Evolutionary conservation across 2,113 vertebrate genomes (phyloP), one percentile per base, ranked within the genome.

Genomic region (Chaetodon auriga): DNA sequence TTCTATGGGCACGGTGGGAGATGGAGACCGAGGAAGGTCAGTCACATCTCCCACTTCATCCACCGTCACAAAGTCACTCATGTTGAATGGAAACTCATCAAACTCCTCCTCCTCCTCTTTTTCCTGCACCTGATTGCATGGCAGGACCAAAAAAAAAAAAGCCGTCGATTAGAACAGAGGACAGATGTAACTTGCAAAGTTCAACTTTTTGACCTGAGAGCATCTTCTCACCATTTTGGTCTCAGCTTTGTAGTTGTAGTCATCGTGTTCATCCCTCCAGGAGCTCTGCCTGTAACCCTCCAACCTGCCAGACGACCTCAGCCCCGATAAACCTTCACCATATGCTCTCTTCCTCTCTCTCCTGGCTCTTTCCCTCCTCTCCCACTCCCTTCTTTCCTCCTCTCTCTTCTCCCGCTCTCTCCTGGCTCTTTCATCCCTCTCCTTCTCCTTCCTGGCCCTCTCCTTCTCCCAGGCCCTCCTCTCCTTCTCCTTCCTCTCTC

Each of bases 31-130:
- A 13, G 85, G 87, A n/a, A 93, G 86, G 72, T 91, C 89, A 0
- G 72, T 14, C 18, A 92, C 93, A 1, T 95, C 93, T 54, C 93
- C 94, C 0, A 95, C 91, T 86, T 94, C 94, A 41, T 95, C 94
- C 1, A 95, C 84, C 0, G 94, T 95, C 53, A 95, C 94, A 86
- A 95, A 94, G 80, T 94, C 92, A 0, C 85, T 90, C 85, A 95
- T 11, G 90, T 91, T 89, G 51, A 93, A 95, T 0, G 89, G 91
- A 75, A 93, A 92, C 0, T 88, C 81, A 0, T 88, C 90, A 1
- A 9, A 14, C 11, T 86, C 83, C 21, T 91, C 92, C 18, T 83
- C 87, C 12, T 78, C 75, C 49, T 85, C 70, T 55, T 30, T 3
- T 3, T 30, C 30, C 30, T 30, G 30, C 30, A n/a, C 76, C 85